phyloP scores from a whole-genome alignment of 2,113 vertebrate genomes.

The Sapajus apella region DNA sequence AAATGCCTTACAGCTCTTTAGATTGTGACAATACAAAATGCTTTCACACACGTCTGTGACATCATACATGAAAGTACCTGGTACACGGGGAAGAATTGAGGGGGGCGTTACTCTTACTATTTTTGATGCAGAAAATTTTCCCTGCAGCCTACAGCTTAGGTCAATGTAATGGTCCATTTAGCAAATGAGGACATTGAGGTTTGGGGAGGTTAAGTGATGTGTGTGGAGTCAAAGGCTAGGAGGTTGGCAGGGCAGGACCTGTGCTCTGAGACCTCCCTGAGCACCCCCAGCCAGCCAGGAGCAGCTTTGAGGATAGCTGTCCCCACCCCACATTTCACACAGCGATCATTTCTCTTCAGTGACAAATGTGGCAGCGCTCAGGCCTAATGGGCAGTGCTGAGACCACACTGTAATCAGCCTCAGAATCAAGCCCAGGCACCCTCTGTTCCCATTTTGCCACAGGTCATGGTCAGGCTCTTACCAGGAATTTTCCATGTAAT shows the following conservation, averaged over 20 bases:
- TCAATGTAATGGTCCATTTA: not conserved
- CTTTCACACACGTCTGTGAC: accelerated
- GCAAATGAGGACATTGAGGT: not conserved
- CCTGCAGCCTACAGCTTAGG: not conserved
- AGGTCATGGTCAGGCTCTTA: not conserved
- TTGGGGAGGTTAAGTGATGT: not conserved
- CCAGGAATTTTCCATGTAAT: not conserved
- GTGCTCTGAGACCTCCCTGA: not conserved
- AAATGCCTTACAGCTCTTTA: not conserved
- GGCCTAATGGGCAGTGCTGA: accelerated
- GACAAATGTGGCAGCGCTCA: not conserved
- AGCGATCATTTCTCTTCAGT: accelerated
- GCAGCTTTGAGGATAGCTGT: accelerated
- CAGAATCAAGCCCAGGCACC: not conserved
- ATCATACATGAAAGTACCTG: accelerated
- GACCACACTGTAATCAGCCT: not conserved
- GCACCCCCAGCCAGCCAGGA: not conserved
- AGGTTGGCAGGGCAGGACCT: not conserved
- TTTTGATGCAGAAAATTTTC: not conserved
- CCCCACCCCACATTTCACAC: not conserved
- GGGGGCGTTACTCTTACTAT: not conserved
- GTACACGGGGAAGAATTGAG: not conserved
- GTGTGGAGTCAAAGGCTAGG: not conserved
- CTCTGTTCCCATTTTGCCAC: not conserved
- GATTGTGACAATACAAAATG: not conserved